Conservation (phyloP, 2,113 vertebrate genomes). For the Phoenicopterus ruber region DNA sequence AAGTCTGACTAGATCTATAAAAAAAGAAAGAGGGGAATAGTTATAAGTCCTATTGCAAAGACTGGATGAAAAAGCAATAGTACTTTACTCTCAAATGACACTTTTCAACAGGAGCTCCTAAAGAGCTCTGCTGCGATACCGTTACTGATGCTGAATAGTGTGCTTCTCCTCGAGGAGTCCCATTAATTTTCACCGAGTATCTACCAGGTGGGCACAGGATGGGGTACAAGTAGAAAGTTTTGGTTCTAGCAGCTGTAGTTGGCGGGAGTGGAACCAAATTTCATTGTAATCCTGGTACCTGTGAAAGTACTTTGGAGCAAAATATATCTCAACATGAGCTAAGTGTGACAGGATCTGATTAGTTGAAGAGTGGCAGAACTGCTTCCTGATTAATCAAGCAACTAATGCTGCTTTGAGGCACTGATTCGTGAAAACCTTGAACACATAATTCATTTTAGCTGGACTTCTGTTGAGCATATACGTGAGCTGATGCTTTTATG, state of each 20-base stretch:
- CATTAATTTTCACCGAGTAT: neutral
- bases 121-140: neutral
- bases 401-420: neutral
- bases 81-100: neutral
- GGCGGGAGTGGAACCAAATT: neutral
- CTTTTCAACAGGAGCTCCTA: neutral
- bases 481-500: neutral
- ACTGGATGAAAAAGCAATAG: neutral
- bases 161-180: rapidly evolving
- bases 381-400: neutral
- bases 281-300: neutral
- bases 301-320: neutral
- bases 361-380: neutral
- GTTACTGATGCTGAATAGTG: neutral
- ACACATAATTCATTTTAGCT: neutral
- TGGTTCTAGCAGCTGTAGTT: neutral
- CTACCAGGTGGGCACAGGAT: no score
- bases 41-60: neutral
- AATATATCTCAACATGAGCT: neutral
- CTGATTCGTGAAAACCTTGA: neutral
- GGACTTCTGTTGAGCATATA: neutral
- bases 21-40: neutral
- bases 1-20: neutral
- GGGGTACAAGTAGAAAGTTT: neutral
- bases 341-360: neutral